Evolutionary conservation across 1,140 invertebrate species (phyloP).

Genomic region (Popillia japonica): DNA sequence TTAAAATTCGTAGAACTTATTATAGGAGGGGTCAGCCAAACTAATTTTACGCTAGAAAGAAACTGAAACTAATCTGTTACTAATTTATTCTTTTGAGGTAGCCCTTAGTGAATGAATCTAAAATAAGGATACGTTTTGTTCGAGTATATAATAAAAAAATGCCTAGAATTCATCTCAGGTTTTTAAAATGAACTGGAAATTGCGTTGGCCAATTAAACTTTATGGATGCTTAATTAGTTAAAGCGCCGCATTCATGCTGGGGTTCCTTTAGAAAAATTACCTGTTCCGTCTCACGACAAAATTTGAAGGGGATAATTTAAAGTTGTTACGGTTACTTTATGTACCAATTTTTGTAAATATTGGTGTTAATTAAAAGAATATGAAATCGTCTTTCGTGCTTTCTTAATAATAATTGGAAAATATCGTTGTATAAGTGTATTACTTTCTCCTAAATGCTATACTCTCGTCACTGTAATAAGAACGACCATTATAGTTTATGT

Average conservation of each 20-base stretch:
- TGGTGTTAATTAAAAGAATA: slow-evolving; percentile 22
- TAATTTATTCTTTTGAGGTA: too few species aligned
- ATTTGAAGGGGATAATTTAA: slow-evolving; percentile 15
- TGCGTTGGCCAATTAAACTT: slow-evolving; percentile 20
- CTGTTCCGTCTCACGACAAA: not conserved
- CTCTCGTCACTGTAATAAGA: not conserved
- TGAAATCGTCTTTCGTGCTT: not conserved
- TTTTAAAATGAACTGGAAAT: slow-evolving; percentile 15
- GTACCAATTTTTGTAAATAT: slow-evolving; percentile 17
- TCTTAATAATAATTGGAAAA: not conserved
- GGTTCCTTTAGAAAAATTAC: slow-evolving; percentile 24
- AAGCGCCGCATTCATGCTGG: slow-evolving; percentile 6
- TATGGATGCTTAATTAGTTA: slow-evolving; percentile 23
- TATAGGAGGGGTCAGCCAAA: too few species aligned
- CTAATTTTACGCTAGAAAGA: too few species aligned
- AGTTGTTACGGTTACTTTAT: not conserved
- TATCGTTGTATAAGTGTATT: not conserved
- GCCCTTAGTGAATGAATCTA: too few species aligned
- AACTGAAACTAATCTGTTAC: too few species aligned
- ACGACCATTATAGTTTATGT: not conserved
- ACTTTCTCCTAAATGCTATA: not conserved
- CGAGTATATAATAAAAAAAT: too few species aligned
- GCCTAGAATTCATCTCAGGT: too few species aligned
- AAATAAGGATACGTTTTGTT: too few species aligned
- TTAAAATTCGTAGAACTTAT: too few species aligned